Evolutionary conservation across 2,113 vertebrate species (phyloP), one percentile per base, ranked within the genome.

Genomic region (Chascanopsetta lugubris): DNA sequence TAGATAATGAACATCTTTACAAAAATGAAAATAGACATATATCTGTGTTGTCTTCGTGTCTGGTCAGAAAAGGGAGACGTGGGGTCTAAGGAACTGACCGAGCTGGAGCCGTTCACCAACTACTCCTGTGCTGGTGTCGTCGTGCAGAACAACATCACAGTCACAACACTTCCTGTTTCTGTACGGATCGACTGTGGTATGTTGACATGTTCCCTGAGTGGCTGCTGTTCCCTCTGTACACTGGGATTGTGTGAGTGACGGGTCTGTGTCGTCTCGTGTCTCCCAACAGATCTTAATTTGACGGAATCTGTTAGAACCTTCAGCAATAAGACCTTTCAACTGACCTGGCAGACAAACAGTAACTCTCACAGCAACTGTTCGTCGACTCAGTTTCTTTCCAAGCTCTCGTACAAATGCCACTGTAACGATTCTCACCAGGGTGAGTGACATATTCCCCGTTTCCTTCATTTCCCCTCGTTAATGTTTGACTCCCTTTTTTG

Each of bases 51-150:
- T n/a, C n/a, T n/a, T n/a, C n/a, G n/a, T n/a, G n/a, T n/a, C n/a
- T n/a, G n/a, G 29, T 27, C 26, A 9, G 2, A 5, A 42, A 4
- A 43, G 1, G 0, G 4, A 30, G 8, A 30, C 5, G 17, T 2
- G 2, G 0, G 18, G 0, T 0, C 3, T 8, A 43, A 8, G 53
- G 5, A 0, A 0, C 1, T 47, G 4, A 20, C 51, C 2, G 11
- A 75, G 0, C 29, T 87, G 71, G 50, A 88, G 61, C 79, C 80
- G 0, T 84, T 45, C 54, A 84, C 71, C 27, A 0, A 48, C 1
- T 85, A 87, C 79, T 53, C 0, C 18, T 88, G 83, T 20, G 46
- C 6, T 3, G 80, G 78, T 61, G 10, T 22, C 4, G 60, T 87
- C 38, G 42, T 15, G 12, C 0, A 50, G 0, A 27, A 43, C 8